Percentiles rank a stretch among this genome's conserved stretches.
Evolutionary conservation across 2,113 vertebrate species (phyloP).

Genomic region (Vulpes ferrilata): DNA sequence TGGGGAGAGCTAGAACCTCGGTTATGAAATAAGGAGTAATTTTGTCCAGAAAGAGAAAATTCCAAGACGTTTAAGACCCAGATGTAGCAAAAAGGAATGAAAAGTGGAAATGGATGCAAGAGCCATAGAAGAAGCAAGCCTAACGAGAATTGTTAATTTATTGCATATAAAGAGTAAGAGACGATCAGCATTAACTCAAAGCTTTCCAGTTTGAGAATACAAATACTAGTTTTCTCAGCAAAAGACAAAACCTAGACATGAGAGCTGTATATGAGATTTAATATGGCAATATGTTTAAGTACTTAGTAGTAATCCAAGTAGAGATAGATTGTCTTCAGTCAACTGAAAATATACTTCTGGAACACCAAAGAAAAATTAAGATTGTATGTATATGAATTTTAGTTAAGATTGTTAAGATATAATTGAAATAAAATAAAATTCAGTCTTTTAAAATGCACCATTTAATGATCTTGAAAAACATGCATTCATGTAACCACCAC

Average conservation of each 20-base stretch:
- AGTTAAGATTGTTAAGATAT: neutral
- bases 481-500: neutral
- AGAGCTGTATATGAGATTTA: neutral
- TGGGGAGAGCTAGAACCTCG: neutral
- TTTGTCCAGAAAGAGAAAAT: neutral
- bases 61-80: neutral
- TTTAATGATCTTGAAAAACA: conserved; percentile 4
- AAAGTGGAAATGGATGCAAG: neutral
- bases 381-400: neutral
- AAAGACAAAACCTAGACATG: neutral
- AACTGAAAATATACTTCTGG: neutral
- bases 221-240: neutral
- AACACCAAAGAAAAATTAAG: neutral
- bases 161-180: neutral
- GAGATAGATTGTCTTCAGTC: neutral
- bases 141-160: neutral
- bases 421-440: neutral
- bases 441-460: neutral
- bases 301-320: neutral
- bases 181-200: neutral
- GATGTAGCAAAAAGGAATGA: neutral
- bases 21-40: neutral
- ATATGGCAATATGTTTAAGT: neutral
- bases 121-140: neutral
- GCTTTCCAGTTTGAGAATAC: neutral